A percentile compares a stretch with the other conserved stretches of the same genome.
Conservation (phyloP, 2,888 invertebrate genomes). For the Nineta flava region DNA sequence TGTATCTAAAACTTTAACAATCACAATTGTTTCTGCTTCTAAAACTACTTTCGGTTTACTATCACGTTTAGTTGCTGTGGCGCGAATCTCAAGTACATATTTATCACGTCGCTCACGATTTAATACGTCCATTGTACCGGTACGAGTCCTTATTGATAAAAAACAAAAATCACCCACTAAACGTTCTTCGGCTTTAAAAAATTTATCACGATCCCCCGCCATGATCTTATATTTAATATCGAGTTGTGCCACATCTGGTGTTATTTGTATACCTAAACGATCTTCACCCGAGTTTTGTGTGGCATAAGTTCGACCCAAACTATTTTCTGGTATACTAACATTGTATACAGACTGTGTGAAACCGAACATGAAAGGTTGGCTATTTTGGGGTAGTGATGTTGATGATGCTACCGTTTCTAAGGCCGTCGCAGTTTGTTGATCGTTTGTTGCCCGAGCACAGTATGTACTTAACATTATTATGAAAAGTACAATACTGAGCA, state of each 20-base stretch:
- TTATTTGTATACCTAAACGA: constrained; percentile 61
- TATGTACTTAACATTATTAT: background rate
- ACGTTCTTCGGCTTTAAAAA: constrained; percentile 84
- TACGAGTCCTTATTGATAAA: constrained; percentile 72
- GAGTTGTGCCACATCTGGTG: constrained; percentile 22
- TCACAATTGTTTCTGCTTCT: constrained; percentile 55
- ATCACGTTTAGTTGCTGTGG: constrained; percentile 42
- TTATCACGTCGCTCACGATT: constrained; percentile 83
- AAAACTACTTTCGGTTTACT: constrained; percentile 39
- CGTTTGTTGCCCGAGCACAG: background rate
- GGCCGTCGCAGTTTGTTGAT: background rate
- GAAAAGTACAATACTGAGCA: background rate
- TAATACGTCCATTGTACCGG: constrained; percentile 71
- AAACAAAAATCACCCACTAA: constrained; percentile 91
- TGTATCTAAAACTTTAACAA: constrained; percentile 61
- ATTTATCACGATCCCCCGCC: constrained; percentile 72
- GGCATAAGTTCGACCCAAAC: constrained; percentile 75
- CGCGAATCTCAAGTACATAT: constrained; percentile 65
- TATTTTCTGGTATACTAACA: constrained; percentile 84
- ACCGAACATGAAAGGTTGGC: constrained; percentile 28
- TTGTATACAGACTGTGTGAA: constrained; percentile 68
- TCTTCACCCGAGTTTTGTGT: constrained; percentile 51
- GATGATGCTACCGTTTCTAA: background rate
- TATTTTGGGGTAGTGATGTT: constrained; percentile 9
- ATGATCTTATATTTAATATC: constrained; percentile 75